phyloP scores from a whole-genome alignment of 2,113 vertebrate species.

The Hippocampus guttulatus region DNA sequence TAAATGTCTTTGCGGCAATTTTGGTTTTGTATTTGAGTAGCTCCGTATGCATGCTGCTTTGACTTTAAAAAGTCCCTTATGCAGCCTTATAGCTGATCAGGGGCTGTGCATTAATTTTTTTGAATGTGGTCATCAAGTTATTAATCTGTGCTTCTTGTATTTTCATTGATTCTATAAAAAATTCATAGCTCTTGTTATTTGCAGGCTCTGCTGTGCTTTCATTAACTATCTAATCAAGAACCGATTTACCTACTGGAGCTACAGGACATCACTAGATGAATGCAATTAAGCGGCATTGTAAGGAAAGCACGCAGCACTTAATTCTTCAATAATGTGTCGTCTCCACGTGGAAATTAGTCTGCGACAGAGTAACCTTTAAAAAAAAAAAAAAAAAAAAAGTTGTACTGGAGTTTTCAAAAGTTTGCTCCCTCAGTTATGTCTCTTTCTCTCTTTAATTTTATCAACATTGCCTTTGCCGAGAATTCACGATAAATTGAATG shows the following conservation, averaged over 20 bases:
- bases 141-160: not conserved
- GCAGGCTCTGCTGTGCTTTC: slow-evolving; percentile 21
- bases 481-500: not conserved
- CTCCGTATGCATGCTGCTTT: too few relatives aligned
- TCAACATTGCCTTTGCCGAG: not conserved
- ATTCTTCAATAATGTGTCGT: slow-evolving; percentile 9
- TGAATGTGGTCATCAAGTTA: not conserved
- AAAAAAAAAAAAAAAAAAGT: not conserved
- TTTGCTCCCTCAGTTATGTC: too few relatives aligned
- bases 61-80: too few relatives aligned
- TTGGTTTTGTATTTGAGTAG: too few relatives aligned
- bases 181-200: not conserved
- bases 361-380: not conserved
- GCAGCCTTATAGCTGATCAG: too few relatives aligned
- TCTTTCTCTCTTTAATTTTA: not conserved
- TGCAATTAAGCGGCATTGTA: slow-evolving; percentile 18
- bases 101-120: not conserved
- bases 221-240: slow-evolving; percentile 33
- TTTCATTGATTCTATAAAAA: slow-evolving; percentile 4
- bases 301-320: not conserved
- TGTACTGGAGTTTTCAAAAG: not conserved
- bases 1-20: too few relatives aligned
- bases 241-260: slow-evolving; percentile 8
- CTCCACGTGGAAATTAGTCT: slow-evolving; percentile 5
- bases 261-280: slow-evolving; percentile 14